Conservation (phyloP, 2,113 vertebrate genomes). For the Prolemur simus region DNA sequence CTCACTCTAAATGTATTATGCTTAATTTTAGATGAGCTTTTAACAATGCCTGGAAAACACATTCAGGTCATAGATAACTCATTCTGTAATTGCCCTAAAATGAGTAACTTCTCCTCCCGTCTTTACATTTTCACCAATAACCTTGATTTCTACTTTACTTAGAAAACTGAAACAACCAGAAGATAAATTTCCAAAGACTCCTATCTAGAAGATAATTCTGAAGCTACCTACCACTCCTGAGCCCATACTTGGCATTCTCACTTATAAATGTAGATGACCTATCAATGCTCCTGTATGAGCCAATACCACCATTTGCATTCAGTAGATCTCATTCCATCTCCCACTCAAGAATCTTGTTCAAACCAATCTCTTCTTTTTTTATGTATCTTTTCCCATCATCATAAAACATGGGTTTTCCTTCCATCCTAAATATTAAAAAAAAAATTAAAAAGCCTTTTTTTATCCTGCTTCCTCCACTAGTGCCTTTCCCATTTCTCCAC, state of each 20-base stretch:
- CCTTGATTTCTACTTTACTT: neutral
- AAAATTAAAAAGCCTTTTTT: neutral
- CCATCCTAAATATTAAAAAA: neutral
- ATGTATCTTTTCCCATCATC: neutral
- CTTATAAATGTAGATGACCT: neutral
- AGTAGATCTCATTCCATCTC: neutral
- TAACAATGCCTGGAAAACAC: neutral
- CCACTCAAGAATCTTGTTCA: neutral
- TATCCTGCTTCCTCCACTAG: neutral
- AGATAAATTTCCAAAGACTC: neutral
- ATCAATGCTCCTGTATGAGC: neutral
- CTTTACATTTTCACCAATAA: neutral
- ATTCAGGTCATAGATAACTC: neutral
- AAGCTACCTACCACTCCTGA: neutral
- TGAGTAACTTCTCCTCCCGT: neutral
- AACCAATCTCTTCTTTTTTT: neutral
- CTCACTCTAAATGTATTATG: neutral
- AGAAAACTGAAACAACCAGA: neutral
- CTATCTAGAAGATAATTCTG: neutral
- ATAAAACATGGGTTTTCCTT: neutral
- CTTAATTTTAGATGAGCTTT: neutral
- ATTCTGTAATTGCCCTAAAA: neutral
- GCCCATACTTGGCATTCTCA: neutral
- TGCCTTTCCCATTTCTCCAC: neutral
- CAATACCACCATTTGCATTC: neutral